A percentile compares a stretch with the other conserved stretches of the same genome.
Evolutionary conservation across 2,113 vertebrate species (phyloP).

Genomic region (Rhynchomys soricoides): DNA sequence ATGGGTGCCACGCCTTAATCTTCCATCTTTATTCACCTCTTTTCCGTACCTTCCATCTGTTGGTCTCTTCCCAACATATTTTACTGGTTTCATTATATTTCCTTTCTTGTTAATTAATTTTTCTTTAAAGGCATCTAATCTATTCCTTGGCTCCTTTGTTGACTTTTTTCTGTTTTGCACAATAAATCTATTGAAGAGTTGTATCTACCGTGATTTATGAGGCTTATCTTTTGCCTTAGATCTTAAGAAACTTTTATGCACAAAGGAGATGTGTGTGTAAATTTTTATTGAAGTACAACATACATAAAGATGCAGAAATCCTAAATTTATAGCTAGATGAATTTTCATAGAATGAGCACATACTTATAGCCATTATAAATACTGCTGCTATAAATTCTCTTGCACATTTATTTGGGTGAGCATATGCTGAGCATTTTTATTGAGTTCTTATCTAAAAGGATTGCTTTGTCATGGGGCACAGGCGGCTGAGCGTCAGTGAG

Average conservation of each 20-base stretch:
- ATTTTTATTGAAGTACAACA: conserved; percentile 29
- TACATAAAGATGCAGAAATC: conserved; percentile 54
- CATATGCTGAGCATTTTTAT: conserved; percentile 56
- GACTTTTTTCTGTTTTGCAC: neutral
- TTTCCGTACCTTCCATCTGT: neutral
- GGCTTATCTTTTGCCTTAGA: conserved; percentile 2
- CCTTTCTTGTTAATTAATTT: conserved; percentile 4
- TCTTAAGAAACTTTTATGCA: conserved; percentile 19
- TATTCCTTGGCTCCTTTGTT: neutral
- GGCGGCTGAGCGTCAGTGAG: neutral
- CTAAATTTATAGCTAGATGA: conserved; percentile 58
- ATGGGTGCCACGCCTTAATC: neutral
- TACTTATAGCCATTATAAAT: conserved; percentile 64
- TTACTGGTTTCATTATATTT: neutral
- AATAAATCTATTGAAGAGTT: neutral
- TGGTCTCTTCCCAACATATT: neutral
- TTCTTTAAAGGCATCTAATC: neutral
- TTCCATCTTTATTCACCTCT: neutral
- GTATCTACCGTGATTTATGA: conserved; percentile 2
- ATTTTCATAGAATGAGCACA: conserved; percentile 65
- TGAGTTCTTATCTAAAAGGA: conserved; percentile 54
- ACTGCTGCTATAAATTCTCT: conserved; percentile 58
- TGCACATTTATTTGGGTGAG: conserved; percentile 61
- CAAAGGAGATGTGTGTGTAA: neutral
- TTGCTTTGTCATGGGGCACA: conserved; percentile 37